Evolutionary conservation across 2,113 vertebrate genomes (phyloP).

Genomic region (Cynocephalus volans): DNA sequence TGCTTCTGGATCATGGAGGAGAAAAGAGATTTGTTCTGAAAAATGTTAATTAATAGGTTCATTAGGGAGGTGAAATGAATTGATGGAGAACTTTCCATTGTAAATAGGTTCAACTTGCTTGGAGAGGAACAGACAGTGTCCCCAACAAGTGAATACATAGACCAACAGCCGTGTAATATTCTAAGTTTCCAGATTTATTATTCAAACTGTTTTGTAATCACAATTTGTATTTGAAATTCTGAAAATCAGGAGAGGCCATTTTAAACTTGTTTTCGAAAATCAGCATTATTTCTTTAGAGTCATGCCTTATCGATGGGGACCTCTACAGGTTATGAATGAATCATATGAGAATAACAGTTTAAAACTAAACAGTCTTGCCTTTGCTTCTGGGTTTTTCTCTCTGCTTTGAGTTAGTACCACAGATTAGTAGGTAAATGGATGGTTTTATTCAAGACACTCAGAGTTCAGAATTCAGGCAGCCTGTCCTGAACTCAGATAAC

Average conservation of each 20-base stretch:
- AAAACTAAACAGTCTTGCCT: not conserved
- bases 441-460: constrained; percentile 8
- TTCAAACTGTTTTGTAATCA: not conserved
- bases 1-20: not conserved
- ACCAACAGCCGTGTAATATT: not conserved
- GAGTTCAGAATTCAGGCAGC: constrained; percentile 13
- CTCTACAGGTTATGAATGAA: not conserved
- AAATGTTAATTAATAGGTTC: not conserved
- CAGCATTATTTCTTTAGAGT: not conserved
- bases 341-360: not conserved
- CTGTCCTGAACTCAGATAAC: not conserved
- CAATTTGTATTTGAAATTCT: not conserved
- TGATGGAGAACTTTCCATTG: not conserved
- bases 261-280: constrained; percentile 17
- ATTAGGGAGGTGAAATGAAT: not conserved
- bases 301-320: not conserved
- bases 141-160: too few species aligned
- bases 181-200: not conserved
- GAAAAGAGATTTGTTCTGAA: not conserved
- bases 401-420: not conserved
- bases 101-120: not conserved
- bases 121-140: not conserved
- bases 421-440: not conserved
- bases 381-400: not conserved
- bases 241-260: not conserved